Evolutionary conservation across 2,888 invertebrate species (phyloP).

Genomic region (Cosmopolites sordidus): DNA sequence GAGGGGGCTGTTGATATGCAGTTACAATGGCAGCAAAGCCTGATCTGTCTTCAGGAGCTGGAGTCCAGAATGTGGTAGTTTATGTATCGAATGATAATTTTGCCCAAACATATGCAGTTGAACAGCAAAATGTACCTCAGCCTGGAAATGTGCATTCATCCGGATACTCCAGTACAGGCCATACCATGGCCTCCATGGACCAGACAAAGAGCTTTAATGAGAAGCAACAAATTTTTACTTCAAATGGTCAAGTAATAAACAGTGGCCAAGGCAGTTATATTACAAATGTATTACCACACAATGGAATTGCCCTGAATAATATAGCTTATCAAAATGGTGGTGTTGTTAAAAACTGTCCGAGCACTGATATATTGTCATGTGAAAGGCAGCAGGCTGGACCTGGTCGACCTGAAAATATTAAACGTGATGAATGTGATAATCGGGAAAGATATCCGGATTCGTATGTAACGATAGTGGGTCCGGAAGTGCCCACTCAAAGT

Average conservation of each 20-base stretch:
- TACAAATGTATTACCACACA: slow-evolving; percentile 43
- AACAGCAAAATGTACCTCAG: slow-evolving; percentile 48
- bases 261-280: slow-evolving; percentile 32
- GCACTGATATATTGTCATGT: slow-evolving; percentile 35
- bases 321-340: slow-evolving; percentile 40
- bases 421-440: slow-evolving; percentile 40
- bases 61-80: slow-evolving; percentile 56
- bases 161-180: slow-evolving; percentile 36
- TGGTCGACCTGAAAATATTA: slow-evolving; percentile 34
- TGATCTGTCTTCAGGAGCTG: slow-evolving; percentile 61
- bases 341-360: slow-evolving; percentile 33
- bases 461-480: slow-evolving; percentile 45
- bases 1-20: slow-evolving; percentile 66
- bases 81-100: slow-evolving; percentile 57
- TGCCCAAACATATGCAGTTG: slow-evolving; percentile 52
- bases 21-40: slow-evolving; percentile 75
- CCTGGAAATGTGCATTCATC: slow-evolving; percentile 49
- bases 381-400: slow-evolving; percentile 38
- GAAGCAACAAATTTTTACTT: slow-evolving; percentile 24
- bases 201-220: slow-evolving; percentile 22
- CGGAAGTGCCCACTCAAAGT: slow-evolving; percentile 41
- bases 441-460: slow-evolving; percentile 25
- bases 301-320: slow-evolving; percentile 42
- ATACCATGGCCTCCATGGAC: slow-evolving; percentile 43
- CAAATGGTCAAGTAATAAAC: slow-evolving; percentile 23